A percentile compares a stretch with the other conserved stretches of the same genome.
phyloP scores from a whole-genome alignment of 2,888 invertebrate species.

The Melangyna quadrimaculata region DNA sequence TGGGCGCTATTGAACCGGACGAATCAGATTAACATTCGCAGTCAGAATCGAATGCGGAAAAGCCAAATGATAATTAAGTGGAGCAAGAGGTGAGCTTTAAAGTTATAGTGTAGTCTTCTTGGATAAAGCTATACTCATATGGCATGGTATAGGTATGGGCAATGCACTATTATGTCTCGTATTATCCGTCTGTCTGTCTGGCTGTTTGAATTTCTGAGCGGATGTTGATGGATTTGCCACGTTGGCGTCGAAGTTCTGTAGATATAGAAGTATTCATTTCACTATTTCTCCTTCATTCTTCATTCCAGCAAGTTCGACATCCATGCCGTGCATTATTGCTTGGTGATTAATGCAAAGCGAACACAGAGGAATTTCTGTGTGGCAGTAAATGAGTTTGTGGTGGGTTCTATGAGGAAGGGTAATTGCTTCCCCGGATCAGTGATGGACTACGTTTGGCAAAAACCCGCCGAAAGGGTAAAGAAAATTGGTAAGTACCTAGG shows the following conservation, averaged over 20 bases:
- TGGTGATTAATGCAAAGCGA: constrained; percentile 76
- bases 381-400: constrained; percentile 75
- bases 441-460: constrained; percentile 77
- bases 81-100: constrained; percentile 77
- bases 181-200: not conserved
- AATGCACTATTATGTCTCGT: not conserved
- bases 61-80: constrained; percentile 81
- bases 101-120: too few relatives aligned
- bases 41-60: constrained; percentile 80
- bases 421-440: constrained; percentile 72
- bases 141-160: not conserved
- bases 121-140: not conserved
- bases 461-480: constrained; percentile 76
- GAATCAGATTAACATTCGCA: constrained; percentile 78
- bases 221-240: constrained; percentile 43
- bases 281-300: not conserved
- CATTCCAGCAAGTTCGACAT: constrained; percentile 78
- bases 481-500: constrained; percentile 75
- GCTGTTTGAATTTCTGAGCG: not conserved
- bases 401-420: constrained; percentile 54
- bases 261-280: constrained; percentile 9
- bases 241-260: not conserved
- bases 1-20: constrained; percentile 80
- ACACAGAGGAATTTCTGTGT: constrained; percentile 75
- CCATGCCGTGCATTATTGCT: constrained; percentile 80